phyloP scores from a whole-genome alignment of 2,113 vertebrate species.

The Leptosomus discolor region DNA sequence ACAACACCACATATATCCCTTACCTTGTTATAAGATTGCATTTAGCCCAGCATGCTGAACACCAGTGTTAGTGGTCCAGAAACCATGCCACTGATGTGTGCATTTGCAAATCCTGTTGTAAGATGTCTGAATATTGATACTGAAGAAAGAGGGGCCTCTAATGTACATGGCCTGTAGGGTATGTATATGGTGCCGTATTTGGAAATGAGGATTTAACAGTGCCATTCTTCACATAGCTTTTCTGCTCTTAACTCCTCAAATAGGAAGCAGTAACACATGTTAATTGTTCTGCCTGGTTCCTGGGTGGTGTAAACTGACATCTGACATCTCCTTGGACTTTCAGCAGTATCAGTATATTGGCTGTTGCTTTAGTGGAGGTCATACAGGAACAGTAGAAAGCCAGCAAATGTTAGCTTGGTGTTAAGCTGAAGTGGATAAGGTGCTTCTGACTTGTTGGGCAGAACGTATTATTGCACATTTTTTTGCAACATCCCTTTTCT shows the following conservation, averaged over 20 bases:
- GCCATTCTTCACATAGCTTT: constrained; percentile 31
- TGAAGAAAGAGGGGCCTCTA: background rate
- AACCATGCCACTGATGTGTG: background rate
- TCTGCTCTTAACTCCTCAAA: background rate
- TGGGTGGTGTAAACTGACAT: background rate
- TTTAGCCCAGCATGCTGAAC: background rate
- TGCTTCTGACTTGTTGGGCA: background rate
- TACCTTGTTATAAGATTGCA: background rate
- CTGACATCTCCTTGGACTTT: background rate
- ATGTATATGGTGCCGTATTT: background rate
- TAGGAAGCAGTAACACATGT: constrained; percentile 45
- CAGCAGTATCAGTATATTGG: background rate
- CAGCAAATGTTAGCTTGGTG: background rate
- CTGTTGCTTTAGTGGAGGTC: background rate
- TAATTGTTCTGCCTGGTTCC: background rate
- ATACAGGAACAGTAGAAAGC: background rate
- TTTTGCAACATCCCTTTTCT: background rate
- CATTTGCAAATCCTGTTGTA: background rate
- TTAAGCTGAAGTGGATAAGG: background rate
- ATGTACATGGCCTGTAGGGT: background rate
- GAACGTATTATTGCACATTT: background rate
- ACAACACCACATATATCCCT: fast-evolving
- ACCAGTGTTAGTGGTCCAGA: fast-evolving
- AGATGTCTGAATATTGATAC: background rate
- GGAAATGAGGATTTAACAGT: background rate